phyloP scores from a whole-genome alignment of 2,797 vertebrate genomes.

The Mus caroli region DNA sequence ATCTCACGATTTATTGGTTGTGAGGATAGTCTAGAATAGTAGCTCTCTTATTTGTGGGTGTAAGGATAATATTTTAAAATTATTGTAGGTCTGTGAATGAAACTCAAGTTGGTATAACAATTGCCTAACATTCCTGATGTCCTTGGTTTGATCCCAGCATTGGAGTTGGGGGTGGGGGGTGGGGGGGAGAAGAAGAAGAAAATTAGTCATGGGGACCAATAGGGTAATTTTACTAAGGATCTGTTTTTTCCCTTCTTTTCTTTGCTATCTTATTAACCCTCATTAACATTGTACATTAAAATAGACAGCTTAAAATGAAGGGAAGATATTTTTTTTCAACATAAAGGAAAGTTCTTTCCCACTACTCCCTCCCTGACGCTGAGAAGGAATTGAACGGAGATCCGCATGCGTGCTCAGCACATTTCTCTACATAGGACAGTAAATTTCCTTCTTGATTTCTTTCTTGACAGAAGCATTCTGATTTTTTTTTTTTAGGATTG shows the following conservation, averaged over 20 bases:
- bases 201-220: not conserved
- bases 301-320: constrained; percentile 6
- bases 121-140: not conserved
- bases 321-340: not conserved
- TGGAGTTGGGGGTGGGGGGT: too few species aligned
- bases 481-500: constrained; percentile 24
- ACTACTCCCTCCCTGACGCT: not conserved
- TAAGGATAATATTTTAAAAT: constrained; percentile 37
- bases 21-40: not conserved
- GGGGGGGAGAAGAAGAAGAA: not conserved
- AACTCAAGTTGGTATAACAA: not conserved
- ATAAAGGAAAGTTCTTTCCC: not conserved
- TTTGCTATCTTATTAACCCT: not conserved
- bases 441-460: constrained; percentile 48
- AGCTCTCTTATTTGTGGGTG: not conserved
- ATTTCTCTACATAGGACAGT: not conserved
- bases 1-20: not conserved
- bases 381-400: not conserved
- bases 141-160: too few species aligned
- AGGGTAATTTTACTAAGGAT: not conserved
- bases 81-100: not conserved
- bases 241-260: not conserved
- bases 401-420: too few species aligned
- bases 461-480: constrained; percentile 13
- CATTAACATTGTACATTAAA: not conserved